Base-by-base conservation (phyloP, 1,140 invertebrate species). In the Plectrocnemia conspersa region DNA sequence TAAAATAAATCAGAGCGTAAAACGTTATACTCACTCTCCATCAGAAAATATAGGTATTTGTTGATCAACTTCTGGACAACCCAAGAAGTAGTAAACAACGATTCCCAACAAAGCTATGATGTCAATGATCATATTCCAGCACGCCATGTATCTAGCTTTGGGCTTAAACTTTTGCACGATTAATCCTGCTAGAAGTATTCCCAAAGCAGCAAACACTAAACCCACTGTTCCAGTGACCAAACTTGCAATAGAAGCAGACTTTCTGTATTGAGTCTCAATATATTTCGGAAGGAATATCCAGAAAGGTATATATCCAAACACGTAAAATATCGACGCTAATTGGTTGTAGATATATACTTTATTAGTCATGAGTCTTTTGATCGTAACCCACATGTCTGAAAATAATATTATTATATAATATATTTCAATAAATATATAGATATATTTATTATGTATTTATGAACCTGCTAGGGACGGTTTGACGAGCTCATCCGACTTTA, bases 251-350 rank as follows among this genome's bases (percentile, higher is more conserved):
- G 83, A 82, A 1, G 85, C 82, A 10, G 85, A 84, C 61, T 86
- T 82, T 55, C 81, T 77, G 64, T 86, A 88, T 65, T 86, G 83
- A 0, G 80, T 82, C 68, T 88, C 85, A 45, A 88, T 84, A 53
- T 87, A 88, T 64, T 88, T 88, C 0, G 85, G 85, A 67, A 85
- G 78, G 60, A 85, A 88, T 5, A 86, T 84, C 79, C 82, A 85
- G 61, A 85, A 88, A 0, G 85, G 85, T 67, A 83, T 82, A 59
- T 83, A 83, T 0, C 84, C 84, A 58, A 88, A 77, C 10, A 85
- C 75, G 63, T 85, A 85, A 61, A 86, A 85, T 1, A 86, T 77
- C 0, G 78, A 76, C 1, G 83, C 79, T 0, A 86, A 66, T 52
- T 82, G 83, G 58, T 86, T 85, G 64, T 78, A 83, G 73, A 86